Conservation (phyloP, 2,888 invertebrate genomes). For the Mycalesis mineus region DNA sequence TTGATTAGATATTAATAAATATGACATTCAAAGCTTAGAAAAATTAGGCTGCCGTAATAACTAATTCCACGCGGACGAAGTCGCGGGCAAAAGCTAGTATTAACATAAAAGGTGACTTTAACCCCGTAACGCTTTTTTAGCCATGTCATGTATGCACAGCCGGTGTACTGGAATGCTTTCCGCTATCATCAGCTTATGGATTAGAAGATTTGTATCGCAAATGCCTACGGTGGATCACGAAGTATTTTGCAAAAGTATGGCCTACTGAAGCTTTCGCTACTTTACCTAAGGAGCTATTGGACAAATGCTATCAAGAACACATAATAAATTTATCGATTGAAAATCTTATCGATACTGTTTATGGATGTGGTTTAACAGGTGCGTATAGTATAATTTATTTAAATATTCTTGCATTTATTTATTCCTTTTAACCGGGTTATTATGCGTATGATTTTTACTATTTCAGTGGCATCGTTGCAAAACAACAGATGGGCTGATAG, state of each 20-base stretch:
- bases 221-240: conserved; percentile 91
- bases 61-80: no score
- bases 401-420: no score
- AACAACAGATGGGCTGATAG: conserved; percentile 90
- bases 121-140: conserved; percentile 67
- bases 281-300: conserved; percentile 87
- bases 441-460: not conserved
- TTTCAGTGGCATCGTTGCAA: conserved; percentile 81
- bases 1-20: no score
- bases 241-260: conserved; percentile 91
- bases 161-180: conserved; percentile 92
- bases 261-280: conserved; percentile 93
- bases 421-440: no score
- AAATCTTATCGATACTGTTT: conserved; percentile 88
- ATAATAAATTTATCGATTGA: conserved; percentile 87
- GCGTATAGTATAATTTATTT: conserved; percentile 54
- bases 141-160: conserved; percentile 93
- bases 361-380: conserved; percentile 86
- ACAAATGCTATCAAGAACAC: conserved; percentile 90
- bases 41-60: no score
- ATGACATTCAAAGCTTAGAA: no score
- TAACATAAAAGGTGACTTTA: not conserved
- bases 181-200: conserved; percentile 90
- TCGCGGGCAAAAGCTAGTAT: no score
- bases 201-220: conserved; percentile 92